Evolutionary conservation across 2,113 vertebrate species (phyloP).

Genomic region (Leiothrix lutea): DNA sequence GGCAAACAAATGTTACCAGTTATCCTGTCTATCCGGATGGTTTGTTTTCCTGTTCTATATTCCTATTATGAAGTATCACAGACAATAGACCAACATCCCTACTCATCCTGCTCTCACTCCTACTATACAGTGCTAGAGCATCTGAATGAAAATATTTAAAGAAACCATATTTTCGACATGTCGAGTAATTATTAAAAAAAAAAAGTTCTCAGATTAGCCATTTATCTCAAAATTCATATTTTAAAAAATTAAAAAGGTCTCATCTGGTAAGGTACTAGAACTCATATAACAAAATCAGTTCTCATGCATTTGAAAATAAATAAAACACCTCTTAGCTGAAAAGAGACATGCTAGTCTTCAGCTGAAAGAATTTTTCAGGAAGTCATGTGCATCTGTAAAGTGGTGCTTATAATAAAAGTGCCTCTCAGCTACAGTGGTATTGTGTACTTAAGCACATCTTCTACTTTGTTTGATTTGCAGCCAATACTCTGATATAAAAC

Average conservation of each 20-base stretch:
- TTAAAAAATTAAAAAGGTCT: not conserved
- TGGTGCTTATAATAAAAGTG: not conserved
- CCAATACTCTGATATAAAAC: not conserved
- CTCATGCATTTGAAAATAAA: not conserved
- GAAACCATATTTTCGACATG: not conserved
- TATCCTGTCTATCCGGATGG: not conserved
- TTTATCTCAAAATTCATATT: not conserved
- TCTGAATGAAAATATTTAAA: not conserved
- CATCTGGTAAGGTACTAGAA: not conserved
- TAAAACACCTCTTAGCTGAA: not conserved
- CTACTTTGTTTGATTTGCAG: conserved; percentile 9
- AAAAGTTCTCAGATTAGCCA: not conserved
- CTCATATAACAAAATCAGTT: not conserved
- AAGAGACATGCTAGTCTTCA: not conserved
- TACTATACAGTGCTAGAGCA: not conserved
- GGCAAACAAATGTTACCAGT: not conserved
- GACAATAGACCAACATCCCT: not conserved
- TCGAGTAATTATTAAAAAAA: not conserved
- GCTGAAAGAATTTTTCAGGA: not conserved
- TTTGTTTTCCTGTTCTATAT: not conserved
- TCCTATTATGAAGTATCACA: not conserved
- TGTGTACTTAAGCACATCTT: not conserved
- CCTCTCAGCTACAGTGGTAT: not conserved
- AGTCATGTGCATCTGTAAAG: not conserved
- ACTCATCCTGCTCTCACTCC: not conserved